Base-by-base conservation (phyloP, 2,888 invertebrate species). In the Lydus trimaculatus region DNA sequence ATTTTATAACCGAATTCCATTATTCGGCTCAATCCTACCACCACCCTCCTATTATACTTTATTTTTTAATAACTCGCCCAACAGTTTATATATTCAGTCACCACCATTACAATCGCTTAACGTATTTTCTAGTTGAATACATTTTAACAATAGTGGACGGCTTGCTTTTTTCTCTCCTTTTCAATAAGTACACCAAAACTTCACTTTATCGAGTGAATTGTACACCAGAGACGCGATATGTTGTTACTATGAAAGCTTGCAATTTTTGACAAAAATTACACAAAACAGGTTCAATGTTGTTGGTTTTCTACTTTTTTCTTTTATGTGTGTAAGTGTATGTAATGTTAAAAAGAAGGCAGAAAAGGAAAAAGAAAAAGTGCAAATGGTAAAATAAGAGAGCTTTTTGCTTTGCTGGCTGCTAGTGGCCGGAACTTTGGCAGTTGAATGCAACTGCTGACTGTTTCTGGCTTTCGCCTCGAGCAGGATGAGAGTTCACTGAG, bases 201-300 rank as follows among this genome's bases (percentile, higher is more conserved):
- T 56, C 25, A 52, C 23, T 52, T 52, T 25, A 25, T 11, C 52
- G 67, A 69, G 61, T 61, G 68, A 66, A 69, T 13, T 23, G 48
- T 33, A 63, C 28, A 59, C 17, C 67, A 61, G 65, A 70, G 71
- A 72, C 73, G 72, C 73, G 72, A 58, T 71, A 70, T 69, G 75
- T 76, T 74, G 77, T 74, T 76, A 72, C 74, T 75, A 70, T 78
- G 78, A 78, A 78, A 79, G 78, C 78, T 56, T 69, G 70, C 76
- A 79, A 79, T 79, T 79, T 79, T 69, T 28, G 56, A 56, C 15
- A 56, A 11, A 56, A 56, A 56, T 25, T n/a, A 28, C 28, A 25
- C 6, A 28, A 56, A 56, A 28, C 56, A 28, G 13, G 15, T 56
- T 15, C 56, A 15, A n/a, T n/a, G n/a, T n/a, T n/a, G n/a, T n/a